Evolutionary conservation across 2,888 invertebrate species (phyloP).

Genomic region (Drosophila siamana): DNA sequence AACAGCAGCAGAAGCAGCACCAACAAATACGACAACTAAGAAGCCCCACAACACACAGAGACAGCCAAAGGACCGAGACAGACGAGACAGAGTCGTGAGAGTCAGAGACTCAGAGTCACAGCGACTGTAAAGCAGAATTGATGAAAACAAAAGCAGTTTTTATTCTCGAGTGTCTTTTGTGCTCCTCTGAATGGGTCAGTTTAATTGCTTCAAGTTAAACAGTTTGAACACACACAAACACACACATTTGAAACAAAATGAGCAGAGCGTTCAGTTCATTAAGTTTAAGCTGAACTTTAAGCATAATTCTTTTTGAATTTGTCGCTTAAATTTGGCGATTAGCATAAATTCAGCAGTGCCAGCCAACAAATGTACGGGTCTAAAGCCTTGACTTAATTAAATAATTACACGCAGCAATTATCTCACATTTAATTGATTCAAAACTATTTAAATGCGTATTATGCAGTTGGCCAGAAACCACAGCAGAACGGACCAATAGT

Average conservation of each 20-base stretch:
- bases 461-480: not conserved
- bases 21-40: conserved; percentile 11
- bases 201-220: conserved; percentile 62
- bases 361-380: not conserved
- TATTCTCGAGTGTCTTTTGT: conserved; percentile 54
- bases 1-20: conserved; percentile 14
- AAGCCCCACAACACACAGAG: conserved; percentile 43
- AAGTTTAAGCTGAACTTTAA: conserved; percentile 9
- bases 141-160: conserved; percentile 67
- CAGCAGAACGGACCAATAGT: not conserved
- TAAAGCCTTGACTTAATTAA: not conserved
- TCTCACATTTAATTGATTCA: conserved; percentile 15
- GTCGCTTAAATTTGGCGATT: not conserved
- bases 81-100: conserved; percentile 3
- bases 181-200: conserved; percentile 46
- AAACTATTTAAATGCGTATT: conserved; percentile 16
- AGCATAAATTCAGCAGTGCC: no score
- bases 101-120: not conserved
- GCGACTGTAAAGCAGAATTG: conserved; percentile 50
- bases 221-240: conserved; percentile 19
- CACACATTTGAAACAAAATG: conserved; percentile 8
- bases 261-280: conserved; percentile 33
- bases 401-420: not conserved
- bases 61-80: conserved; percentile 35
- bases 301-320: conserved; percentile 11